These are phyloP conservation scores for Eupeodes latifasciatus DNA, from an alignment of 2,888 invertebrate genomes.

Conservation along the genomic window DNA sequence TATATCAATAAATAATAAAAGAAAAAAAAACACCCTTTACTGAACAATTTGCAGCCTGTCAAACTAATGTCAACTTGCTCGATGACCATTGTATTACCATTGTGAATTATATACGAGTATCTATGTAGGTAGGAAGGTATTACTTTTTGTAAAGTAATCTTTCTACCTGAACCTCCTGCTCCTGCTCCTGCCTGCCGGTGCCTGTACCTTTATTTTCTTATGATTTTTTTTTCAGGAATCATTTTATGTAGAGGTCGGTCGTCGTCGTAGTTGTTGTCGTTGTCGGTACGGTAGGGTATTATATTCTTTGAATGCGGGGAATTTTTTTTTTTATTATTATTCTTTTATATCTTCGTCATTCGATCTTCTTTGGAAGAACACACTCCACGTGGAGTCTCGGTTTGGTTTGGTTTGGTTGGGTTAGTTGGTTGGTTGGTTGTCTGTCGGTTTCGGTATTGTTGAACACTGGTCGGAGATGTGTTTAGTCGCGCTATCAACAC, in stretches of 20 bases:
- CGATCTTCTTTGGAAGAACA: constrained; percentile 45
- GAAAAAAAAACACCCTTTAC: not conserved
- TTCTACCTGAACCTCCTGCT: constrained; percentile 24
- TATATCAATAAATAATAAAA: not conserved
- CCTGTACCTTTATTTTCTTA: not conserved
- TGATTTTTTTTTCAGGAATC: constrained; percentile 16
- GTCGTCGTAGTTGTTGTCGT: not conserved
- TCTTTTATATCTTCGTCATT: constrained; percentile 46
- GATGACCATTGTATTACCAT: constrained; percentile 27
- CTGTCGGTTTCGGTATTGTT: constrained; percentile 37
- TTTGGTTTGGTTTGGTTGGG: not conserved
- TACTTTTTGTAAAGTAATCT: constrained; percentile 28
- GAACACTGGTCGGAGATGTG: constrained; percentile 47
- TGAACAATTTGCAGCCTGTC: constrained; percentile 18
- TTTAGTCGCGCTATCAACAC: constrained; percentile 48
- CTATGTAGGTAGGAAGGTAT: not conserved
- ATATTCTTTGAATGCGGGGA: constrained; percentile 36
- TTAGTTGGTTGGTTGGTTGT: not conserved
- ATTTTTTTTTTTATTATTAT: constrained; percentile 38
- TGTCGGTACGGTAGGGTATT: constrained; percentile 12
- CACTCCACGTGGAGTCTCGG: constrained; percentile 52
- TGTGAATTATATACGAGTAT: constrained; percentile 2
- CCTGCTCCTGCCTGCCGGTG: not conserved
- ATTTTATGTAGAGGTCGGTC: constrained; percentile 33
- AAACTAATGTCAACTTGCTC: constrained; percentile 31